These are phyloP conservation scores for Bicyclus anynana DNA, from an alignment of 1,140 invertebrate species.

Conservation along the genomic window DNA sequence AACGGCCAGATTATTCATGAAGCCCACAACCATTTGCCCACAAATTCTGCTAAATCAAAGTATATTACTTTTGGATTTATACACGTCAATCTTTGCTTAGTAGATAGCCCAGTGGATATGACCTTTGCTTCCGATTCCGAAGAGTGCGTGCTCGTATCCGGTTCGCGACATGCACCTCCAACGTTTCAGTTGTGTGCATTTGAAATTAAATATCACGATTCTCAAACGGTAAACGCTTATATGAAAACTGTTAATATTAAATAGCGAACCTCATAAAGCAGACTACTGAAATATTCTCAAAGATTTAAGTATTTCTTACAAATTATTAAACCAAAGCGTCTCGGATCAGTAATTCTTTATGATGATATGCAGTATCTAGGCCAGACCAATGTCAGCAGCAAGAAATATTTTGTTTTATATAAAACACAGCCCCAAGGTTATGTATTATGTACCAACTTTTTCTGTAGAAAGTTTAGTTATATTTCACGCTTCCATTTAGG, in stretches of 20 bases:
- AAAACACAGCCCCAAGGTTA: neutral
- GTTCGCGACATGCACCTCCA: too few relatives aligned
- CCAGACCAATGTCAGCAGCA: neutral
- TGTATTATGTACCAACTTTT: neutral
- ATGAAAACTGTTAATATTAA: too few relatives aligned
- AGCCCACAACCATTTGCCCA: neutral
- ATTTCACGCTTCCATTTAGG: neutral
- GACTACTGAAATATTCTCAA: too few relatives aligned
- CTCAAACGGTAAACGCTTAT: too few relatives aligned
- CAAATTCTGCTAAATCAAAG: neutral
- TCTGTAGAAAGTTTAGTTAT: neutral
- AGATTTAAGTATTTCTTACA: too few relatives aligned
- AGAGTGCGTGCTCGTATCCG: too few relatives aligned
- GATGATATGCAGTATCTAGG: too few relatives aligned
- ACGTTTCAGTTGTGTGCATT: too few relatives aligned
- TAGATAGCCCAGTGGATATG: neutral
- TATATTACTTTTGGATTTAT: neutral
- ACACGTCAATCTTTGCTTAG: neutral
- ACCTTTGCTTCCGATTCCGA: neutral
- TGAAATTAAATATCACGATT: too few relatives aligned
- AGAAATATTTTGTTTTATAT: neutral
- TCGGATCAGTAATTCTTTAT: too few relatives aligned
- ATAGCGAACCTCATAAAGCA: too few relatives aligned
- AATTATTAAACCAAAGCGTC: too few relatives aligned
- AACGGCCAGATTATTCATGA: constrained; percentile 6